Base-by-base conservation (phyloP, 1,140 invertebrate genomes). In the Neodiprion fabricii region DNA sequence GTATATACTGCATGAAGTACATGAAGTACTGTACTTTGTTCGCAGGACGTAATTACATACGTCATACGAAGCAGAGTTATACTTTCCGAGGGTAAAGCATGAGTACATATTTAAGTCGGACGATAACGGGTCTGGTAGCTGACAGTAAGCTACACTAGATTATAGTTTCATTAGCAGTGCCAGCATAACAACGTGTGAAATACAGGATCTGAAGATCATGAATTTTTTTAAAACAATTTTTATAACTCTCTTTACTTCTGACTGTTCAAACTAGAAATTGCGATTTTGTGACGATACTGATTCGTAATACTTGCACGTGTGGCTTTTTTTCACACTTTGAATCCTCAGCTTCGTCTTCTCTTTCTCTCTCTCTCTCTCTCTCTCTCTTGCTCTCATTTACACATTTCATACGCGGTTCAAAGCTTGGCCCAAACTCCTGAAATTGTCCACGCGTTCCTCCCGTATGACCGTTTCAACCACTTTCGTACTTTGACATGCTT, bases 241-340 rank as follows among this genome's bases (percentile, higher is more conserved):
- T 53, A 7, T 0, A 65, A n/a, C 71, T 65, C 48, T 23, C 28
- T 74, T 75, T 74, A 75, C 75, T 75, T 80, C 74, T 85, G 83
- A 84, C 84, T 84, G 84, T 84, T 84, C 82, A 79, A 80, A 80
- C 82, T 40, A 40, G 17, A 84, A 80, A 78, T 79, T 80, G 76
- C 28, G 1, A 40, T 40, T 40, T 40, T 40, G 28, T 40, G 5
- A 40, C 2, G 5, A 40, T 40, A 40, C 28, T 40, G 28, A 40
- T 40, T 40, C 28, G 28, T 40, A 40, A 40, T 40, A 3, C 28
- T 5, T 5, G 28, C 2, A 40, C 5, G 28, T 14, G 70, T 71
- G 67, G 12, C 75, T 67, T 70, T 66, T 66, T 73, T 48, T 68
- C 48, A 71, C 49, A 66, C 47, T 66, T 47, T 73, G 50, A 28